phyloP scores from a whole-genome alignment of 2,888 invertebrate species.

The Plemyria rubiginata region DNA sequence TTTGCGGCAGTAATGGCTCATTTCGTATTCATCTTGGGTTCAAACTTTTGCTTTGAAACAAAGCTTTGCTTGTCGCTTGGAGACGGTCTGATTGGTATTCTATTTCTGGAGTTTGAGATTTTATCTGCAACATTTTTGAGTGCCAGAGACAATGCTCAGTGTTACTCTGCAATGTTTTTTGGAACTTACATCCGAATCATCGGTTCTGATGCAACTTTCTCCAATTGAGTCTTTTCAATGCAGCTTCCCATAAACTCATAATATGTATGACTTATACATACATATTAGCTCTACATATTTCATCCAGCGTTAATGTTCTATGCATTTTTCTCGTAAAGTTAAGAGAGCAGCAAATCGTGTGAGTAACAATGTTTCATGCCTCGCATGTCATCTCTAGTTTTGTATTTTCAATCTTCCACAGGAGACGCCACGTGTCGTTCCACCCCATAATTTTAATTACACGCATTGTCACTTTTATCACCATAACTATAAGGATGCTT shows the following conservation, averaged over 20 bases:
- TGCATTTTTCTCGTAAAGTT: constrained; percentile 24
- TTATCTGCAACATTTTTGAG: constrained; percentile 13
- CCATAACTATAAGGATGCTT: constrained; percentile 36
- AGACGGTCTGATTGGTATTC: constrained; percentile 33
- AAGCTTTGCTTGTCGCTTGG: constrained; percentile 37
- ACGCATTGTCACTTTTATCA: constrained; percentile 42
- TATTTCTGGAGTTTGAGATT: constrained; percentile 30
- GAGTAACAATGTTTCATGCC: constrained; percentile 53
- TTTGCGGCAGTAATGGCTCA: constrained; percentile 37
- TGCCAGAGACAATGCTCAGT: background rate
- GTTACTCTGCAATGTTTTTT: background rate
- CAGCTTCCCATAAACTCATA: too few species aligned
- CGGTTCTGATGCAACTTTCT: too few species aligned
- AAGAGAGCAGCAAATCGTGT: constrained; percentile 38
- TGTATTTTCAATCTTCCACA: constrained; percentile 52
- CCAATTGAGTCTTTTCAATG: too few species aligned
- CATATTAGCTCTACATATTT: too few species aligned
- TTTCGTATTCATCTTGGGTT: constrained; percentile 39
- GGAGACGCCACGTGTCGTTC: constrained; percentile 59
- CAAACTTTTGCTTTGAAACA: constrained; percentile 38
- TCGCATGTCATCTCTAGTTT: constrained; percentile 55
- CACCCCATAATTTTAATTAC: constrained; percentile 42
- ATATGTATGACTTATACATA: too few species aligned
- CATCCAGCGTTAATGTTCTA: background rate
- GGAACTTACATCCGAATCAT: too few species aligned